phyloP scores from a whole-genome alignment of 2,888 invertebrate genomes.

The Onchidella celtica region DNA sequence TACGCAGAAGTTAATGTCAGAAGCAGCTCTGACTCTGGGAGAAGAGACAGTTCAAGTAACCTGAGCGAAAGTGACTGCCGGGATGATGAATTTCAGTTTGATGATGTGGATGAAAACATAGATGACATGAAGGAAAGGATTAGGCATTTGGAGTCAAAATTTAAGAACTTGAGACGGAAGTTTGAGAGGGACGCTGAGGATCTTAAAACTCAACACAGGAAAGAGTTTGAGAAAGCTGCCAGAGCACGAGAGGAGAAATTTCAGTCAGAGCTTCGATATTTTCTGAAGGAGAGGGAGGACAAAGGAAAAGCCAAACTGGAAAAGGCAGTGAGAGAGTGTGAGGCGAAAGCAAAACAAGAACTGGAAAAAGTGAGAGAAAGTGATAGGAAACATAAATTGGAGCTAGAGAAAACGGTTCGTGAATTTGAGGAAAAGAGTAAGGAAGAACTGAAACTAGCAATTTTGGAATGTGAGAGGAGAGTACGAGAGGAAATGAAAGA shows the following conservation, averaged over 20 bases:
- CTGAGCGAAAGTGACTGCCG: neutral
- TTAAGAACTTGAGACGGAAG: neutral
- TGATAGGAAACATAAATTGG: constrained; percentile 4
- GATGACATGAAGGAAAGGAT: constrained; percentile 13
- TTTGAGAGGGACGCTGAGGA: neutral
- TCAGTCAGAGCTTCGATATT: constrained; percentile 38
- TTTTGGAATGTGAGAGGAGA: neutral
- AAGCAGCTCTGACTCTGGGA: neutral
- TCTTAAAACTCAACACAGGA: constrained; percentile 20
- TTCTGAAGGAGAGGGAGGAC: constrained; percentile 45
- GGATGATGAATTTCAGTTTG: too few species aligned
- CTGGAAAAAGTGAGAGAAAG: constrained; percentile 1
- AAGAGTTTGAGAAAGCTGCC: constrained; percentile 33
- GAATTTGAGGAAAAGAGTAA: constrained; percentile 4
- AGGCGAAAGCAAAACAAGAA: constrained; percentile 24
- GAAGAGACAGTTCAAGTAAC: neutral
- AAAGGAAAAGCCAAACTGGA: constrained; percentile 25
- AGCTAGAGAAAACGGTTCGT: neutral
- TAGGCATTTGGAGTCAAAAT: neutral
- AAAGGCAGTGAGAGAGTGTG: constrained; percentile 21
- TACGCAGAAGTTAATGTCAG: neutral
- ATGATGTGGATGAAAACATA: neutral
- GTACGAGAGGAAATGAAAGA: neutral
- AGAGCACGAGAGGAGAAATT: constrained; percentile 35
- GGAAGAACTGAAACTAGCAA: neutral